phyloP scores from a whole-genome alignment of 2,113 vertebrate species.

The Tyrannus savana region DNA sequence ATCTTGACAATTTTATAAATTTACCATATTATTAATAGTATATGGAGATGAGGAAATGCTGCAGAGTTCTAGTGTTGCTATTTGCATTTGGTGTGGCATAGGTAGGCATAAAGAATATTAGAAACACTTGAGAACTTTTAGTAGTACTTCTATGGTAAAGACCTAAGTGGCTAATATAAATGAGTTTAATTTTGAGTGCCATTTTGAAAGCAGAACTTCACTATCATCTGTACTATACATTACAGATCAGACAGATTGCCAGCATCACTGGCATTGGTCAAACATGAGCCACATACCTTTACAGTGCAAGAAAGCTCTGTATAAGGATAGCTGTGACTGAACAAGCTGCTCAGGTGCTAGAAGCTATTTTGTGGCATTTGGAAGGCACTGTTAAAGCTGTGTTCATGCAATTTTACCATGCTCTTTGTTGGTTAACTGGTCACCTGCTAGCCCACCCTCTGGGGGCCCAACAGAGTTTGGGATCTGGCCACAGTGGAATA shows the following conservation, averaged over 20 bases:
- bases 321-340: neutral
- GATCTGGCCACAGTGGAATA: neutral
- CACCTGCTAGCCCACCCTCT: neutral
- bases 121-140: neutral
- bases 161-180: neutral
- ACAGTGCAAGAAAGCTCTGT: neutral
- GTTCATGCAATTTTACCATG: neutral
- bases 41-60: neutral
- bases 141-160: neutral
- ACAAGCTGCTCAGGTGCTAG: neutral
- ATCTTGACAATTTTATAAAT: neutral
- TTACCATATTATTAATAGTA: neutral
- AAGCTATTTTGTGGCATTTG: neutral
- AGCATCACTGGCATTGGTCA: neutral
- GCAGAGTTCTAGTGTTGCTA: neutral
- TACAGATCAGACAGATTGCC: neutral
- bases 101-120: neutral
- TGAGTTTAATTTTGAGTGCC: neutral
- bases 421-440: neutral
- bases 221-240: neutral
- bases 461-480: neutral
- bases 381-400: neutral
- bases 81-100: neutral
- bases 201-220: neutral
- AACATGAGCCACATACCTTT: accelerated